Evolutionary conservation across 1,140 invertebrate species (phyloP), one percentile per base, ranked within the genome.

Genomic region (Mamestra configurata): DNA sequence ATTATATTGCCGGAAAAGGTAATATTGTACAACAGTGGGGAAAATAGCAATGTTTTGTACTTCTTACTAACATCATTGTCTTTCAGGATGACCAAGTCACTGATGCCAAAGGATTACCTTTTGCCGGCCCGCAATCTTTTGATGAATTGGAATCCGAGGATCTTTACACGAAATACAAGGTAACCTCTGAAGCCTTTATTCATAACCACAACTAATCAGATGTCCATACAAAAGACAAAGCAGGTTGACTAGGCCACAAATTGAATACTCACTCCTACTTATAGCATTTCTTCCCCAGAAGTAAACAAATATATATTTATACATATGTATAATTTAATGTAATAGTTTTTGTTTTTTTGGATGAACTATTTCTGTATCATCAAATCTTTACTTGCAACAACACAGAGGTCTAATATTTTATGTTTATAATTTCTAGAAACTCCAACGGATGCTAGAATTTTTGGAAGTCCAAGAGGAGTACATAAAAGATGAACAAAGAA

Each of bases 391-490:
- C 27, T 31, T 31, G 27, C 27, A 31, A 5, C 27, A 31, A 5
- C 27, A 31, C 27, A 31, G 5, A 31, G 5, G 27, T 31, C 27
- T 31, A 31, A 31, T 31, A 5, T 31, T 31, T 40, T 40, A 40
- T 20, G 8, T 1, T 1, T 66, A 18, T 72, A 70, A 49, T 53
- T 94, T 95, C 35, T 84, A 99, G 98, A 99, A 99, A 97, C 95
- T 99, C 2, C 98, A 99, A 95, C 96, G 98, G 82, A 98, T 99
- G 93, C 93, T 99, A n/a, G 98, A 99, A 93, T 99, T 99, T 95
- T 95, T 99, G 3, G 97, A 99, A 93, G 99, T 99, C 15, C 99
- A 99, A 96, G 99, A 99, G 95, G 98, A 99, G 88, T 99, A 99
- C 89, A 99, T 99, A 61, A 99, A 99, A 95, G 98, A 99, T 97